Conservation (phyloP, 2,113 vertebrate genomes). For the Panurus biarmicus region DNA sequence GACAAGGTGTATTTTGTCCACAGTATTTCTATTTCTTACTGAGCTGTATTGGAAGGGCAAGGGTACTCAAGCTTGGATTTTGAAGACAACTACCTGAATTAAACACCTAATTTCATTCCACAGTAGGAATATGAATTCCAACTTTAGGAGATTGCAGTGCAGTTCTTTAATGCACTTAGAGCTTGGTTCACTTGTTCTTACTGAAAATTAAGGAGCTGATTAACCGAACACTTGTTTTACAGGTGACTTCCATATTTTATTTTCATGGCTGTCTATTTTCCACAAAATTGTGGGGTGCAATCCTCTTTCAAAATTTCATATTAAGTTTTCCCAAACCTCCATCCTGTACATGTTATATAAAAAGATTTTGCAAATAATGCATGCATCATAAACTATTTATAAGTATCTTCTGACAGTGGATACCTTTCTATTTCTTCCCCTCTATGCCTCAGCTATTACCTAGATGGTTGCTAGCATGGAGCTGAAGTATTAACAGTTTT, state of each 20-base stretch:
- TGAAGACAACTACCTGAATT: not conserved
- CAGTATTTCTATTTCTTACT: not conserved
- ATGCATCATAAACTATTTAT: not conserved
- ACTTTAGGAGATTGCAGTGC: not conserved
- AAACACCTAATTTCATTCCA: not conserved
- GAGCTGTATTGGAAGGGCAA: not conserved
- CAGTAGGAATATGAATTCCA: not conserved
- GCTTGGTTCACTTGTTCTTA: not conserved
- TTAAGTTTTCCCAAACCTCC: not conserved
- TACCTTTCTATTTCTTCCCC: not conserved
- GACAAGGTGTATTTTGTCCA: not conserved
- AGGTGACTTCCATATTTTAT: not conserved
- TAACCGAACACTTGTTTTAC: not conserved
- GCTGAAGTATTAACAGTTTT: not conserved
- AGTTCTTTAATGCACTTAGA: not conserved
- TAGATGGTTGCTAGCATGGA: not conserved
- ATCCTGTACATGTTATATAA: not conserved
- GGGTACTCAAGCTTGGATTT: not conserved
- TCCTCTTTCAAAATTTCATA: not conserved
- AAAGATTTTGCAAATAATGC: not conserved
- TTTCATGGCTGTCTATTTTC: not conserved
- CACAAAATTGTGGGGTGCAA: not conserved
- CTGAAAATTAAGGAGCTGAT: not conserved
- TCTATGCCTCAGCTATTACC: not conserved
- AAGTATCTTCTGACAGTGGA: not conserved